Evolutionary conservation across 2,113 vertebrate genomes (phyloP).

Genomic region (Lasiurus cinereus): DNA sequence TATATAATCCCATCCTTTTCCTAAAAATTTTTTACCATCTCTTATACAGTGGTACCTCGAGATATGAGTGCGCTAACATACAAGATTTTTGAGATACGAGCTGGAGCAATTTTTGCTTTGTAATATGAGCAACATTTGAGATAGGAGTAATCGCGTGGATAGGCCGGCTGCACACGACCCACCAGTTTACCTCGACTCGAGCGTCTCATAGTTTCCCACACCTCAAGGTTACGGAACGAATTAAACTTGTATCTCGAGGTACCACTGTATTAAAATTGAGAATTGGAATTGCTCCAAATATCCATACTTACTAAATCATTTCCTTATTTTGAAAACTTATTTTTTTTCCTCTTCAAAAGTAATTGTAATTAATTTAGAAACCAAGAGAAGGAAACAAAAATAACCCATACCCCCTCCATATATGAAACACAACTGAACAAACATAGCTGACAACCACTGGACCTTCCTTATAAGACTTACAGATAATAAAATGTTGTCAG

Average conservation of each 20-base stretch:
- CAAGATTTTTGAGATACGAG: too few species aligned
- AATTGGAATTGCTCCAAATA: neutral
- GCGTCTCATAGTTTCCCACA: too few species aligned
- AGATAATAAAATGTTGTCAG: neutral
- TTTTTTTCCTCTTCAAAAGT: neutral
- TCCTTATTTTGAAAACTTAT: neutral
- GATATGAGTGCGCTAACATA: too few species aligned
- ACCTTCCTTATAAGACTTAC: neutral
- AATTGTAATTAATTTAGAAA: slow-evolving; percentile 38
- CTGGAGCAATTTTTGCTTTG: too few species aligned
- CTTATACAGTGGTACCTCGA: neutral
- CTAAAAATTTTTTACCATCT: neutral
- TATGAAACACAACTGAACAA: neutral
- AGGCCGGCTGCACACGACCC: too few species aligned
- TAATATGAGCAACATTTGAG: too few species aligned
- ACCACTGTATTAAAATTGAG: neutral
- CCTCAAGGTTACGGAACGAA: too few species aligned
- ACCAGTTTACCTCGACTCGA: too few species aligned
- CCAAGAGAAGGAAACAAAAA: slow-evolving; percentile 1
- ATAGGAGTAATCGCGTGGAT: too few species aligned
- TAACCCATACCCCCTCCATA: neutral
- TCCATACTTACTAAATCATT: neutral
- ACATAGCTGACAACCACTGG: neutral
- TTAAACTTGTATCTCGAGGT: too few species aligned
- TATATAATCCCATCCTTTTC: neutral